Percentiles rank a stretch among this genome's conserved stretches.
phyloP scores from a whole-genome alignment of 1,140 invertebrate species.

The Cydia strobilella region DNA sequence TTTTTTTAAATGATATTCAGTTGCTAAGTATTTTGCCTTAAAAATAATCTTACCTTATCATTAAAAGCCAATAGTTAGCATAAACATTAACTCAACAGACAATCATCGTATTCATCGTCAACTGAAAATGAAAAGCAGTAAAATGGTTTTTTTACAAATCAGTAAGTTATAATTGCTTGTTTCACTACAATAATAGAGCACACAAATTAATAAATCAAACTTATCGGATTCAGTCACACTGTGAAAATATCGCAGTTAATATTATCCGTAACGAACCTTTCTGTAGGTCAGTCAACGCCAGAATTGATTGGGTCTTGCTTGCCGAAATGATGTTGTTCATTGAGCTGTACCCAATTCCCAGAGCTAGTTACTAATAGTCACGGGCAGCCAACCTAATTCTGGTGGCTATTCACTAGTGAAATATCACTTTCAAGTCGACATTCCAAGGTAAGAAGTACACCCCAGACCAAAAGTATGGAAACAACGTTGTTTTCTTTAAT shows the following conservation, averaged over 20 bases:
- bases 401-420: constrained; percentile 19
- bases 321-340: constrained; percentile 14
- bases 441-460: constrained; percentile 18
- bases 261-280: constrained; percentile 23
- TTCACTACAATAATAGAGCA: background rate
- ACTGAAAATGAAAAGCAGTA: too few relatives aligned
- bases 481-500: too few relatives aligned
- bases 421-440: constrained; percentile 23
- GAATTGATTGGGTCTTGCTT: constrained; percentile 17
- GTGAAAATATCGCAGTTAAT: constrained; percentile 11
- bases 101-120: too few relatives aligned
- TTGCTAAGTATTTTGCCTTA: too few relatives aligned
- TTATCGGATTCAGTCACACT: constrained; percentile 11
- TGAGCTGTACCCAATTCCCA: constrained; percentile 15
- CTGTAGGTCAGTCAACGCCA: constrained; percentile 19
- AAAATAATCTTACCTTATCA: too few relatives aligned
- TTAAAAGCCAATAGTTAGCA: too few relatives aligned
- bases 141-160: background rate
- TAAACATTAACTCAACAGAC: too few relatives aligned
- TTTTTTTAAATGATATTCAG: too few relatives aligned
- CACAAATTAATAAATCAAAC: background rate
- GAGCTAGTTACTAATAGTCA: background rate
- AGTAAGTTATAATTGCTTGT: background rate
- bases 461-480: too few relatives aligned
- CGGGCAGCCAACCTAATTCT: background rate